Evolutionary conservation across 1,140 invertebrate genomes (phyloP).

Genomic region (Monomorium pharaonis): DNA sequence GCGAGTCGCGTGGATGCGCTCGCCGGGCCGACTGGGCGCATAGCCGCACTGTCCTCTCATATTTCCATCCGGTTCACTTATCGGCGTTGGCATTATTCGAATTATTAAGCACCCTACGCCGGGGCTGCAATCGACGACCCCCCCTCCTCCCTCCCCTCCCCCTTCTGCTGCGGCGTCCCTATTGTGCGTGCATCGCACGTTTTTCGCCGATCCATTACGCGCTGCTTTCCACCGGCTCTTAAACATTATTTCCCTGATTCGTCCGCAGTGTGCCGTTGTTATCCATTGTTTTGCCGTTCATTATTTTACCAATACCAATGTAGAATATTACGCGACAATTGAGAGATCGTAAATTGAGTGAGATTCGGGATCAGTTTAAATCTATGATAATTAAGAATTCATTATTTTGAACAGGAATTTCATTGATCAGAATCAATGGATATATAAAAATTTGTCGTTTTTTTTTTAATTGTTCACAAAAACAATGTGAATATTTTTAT

Average conservation of each 20-base stretch:
- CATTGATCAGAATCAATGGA: constrained; percentile 1
- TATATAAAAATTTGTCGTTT: background rate
- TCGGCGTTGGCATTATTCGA: constrained; percentile 67
- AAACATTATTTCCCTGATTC: constrained; percentile 19
- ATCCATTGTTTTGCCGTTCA: constrained; percentile 28
- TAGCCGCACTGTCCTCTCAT: constrained; percentile 52
- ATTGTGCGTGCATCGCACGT: constrained; percentile 5
- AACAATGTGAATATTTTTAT: background rate
- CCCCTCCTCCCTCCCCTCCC: background rate
- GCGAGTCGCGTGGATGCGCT: constrained; percentile 37
- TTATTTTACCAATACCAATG: background rate
- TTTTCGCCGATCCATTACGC: constrained; percentile 44
- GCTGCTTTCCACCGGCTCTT: constrained; percentile 42
- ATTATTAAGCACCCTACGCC: constrained; percentile 62
- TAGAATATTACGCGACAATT: constrained; percentile 36
- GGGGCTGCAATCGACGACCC: constrained; percentile 40
- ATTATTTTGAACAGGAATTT: background rate
- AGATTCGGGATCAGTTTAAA: background rate
- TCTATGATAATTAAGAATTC: constrained; percentile 2
- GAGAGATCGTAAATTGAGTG: constrained; percentile 19
- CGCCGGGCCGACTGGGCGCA: constrained; percentile 6
- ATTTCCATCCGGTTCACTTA: constrained; percentile 73
- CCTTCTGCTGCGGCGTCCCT: background rate
- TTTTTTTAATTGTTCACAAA: too few relatives aligned
- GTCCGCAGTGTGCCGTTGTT: background rate